Evolutionary conservation across 2,113 vertebrate genomes (phyloP).

Genomic region (Onychorhynchus coronatus): DNA sequence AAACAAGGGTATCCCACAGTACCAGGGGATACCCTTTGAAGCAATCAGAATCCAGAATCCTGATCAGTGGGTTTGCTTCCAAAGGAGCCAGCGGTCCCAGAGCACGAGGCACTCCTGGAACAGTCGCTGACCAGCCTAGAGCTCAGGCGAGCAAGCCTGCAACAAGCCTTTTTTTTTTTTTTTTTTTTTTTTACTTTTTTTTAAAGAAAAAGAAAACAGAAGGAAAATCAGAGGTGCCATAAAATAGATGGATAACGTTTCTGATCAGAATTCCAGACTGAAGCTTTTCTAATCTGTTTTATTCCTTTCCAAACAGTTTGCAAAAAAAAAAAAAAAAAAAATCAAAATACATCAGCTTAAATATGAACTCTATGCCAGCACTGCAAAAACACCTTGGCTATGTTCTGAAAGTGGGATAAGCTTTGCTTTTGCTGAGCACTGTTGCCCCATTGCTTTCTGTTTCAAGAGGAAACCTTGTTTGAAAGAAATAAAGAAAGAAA

Average conservation of each 20-base stretch:
- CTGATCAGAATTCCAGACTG: conserved; percentile 53
- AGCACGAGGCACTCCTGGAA: neutral
- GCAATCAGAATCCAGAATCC: conserved; percentile 62
- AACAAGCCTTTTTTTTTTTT: conserved; percentile 27
- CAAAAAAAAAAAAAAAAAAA: neutral
- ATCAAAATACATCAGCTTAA: neutral
- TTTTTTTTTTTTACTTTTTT: neutral
- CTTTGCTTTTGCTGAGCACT: conserved; percentile 47
- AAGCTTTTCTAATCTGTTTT: conserved; percentile 11
- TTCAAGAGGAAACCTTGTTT: conserved; percentile 52
- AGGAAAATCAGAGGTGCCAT: neutral
- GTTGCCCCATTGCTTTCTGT: conserved; percentile 43
- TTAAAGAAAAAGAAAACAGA: conserved; percentile 5
- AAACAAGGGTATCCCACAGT: neutral
- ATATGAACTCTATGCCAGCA: neutral
- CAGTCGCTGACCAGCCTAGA: conserved; percentile 49
- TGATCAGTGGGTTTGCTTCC: conserved; percentile 72
- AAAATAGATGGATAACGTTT: neutral
- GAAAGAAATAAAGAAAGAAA: neutral
- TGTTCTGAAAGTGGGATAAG: conserved; percentile 12
- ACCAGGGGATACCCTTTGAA: conserved; percentile 22
- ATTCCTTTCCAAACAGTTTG: conserved; percentile 23
- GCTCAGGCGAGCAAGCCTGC: conserved; percentile 51
- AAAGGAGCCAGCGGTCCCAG: conserved; percentile 29
- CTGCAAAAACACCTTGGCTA: conserved; percentile 40